phyloP scores from a whole-genome alignment of 2,888 invertebrate species.

The Hypercompe scribonia region DNA sequence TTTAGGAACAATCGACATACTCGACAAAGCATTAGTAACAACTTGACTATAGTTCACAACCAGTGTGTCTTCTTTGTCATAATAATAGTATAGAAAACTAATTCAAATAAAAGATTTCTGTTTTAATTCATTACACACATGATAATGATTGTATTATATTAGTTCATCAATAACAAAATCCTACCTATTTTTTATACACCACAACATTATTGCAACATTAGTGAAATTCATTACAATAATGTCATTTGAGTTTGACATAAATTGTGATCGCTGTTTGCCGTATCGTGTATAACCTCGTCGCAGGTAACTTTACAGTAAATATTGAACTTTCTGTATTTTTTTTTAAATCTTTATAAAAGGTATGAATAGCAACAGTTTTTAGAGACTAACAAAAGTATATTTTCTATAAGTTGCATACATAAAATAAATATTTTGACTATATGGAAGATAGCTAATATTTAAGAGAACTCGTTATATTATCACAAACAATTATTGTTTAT shows the following conservation, averaged over 20 bases:
- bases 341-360: conserved; percentile 5
- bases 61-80: not conserved
- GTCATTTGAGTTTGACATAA: conserved; percentile 29
- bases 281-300: conserved; percentile 32
- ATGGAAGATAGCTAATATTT: conserved; percentile 15
- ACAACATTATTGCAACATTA: not conserved
- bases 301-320: conserved; percentile 20
- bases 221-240: not conserved
- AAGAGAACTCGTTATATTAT: conserved; percentile 5
- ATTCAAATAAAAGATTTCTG: not conserved
- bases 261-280: not conserved
- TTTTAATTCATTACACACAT: too few relatives aligned
- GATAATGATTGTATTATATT: too few relatives aligned
- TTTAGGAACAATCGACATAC: not conserved
- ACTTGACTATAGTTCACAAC: not conserved
- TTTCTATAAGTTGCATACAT: conserved; percentile 24
- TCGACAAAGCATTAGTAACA: not conserved
- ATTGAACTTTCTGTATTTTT: conserved; percentile 23
- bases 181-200: not conserved
- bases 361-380: conserved; percentile 7
- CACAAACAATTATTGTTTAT: conserved; percentile 31
- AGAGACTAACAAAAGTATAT: not conserved
- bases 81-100: not conserved
- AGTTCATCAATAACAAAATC: not conserved
- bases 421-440: conserved; percentile 2